Evolutionary conservation across 2,797 vertebrate species (phyloP), one percentile per base, ranked within the genome.

Genomic region (Protonibea diacanthus): DNA sequence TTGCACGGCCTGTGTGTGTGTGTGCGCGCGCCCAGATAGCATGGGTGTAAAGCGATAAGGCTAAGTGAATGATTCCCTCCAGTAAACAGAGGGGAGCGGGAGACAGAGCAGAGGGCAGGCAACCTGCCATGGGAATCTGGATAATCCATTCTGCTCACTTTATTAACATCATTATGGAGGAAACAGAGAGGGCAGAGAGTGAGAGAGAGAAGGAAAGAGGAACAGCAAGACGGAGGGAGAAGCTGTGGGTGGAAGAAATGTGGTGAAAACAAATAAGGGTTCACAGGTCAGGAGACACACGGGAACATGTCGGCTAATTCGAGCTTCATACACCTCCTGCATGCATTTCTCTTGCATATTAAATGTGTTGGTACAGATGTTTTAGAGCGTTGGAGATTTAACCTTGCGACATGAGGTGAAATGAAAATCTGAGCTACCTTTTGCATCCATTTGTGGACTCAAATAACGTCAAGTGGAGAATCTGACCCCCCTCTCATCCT

Each of bases 11-110:
- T 74, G 49, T 74, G 73, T 60, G 74, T 81, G 74, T 81, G 82
- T 70, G n/a, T n/a, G n/a, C n/a, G n/a, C n/a, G 73, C 1, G 17
- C 12, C 7, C 2, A 64, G 83, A 91, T 88, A 88, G 71, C 21
- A n/a, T 51, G 76, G 83, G 83, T 82, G 87, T 81, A 65, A 82
- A 86, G 84, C 21, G 89, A 93, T 93, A 92, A 92, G 79, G 64
- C 57, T 69, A 82, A 90, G 93, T 92, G 87, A 93, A 91, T 89
- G 83, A 92, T 91, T 94, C 86, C 83, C 83, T 85, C 60, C 44
- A 38, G 85, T 85, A 81, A 91, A 92, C 86, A 88, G 71, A 83
- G 45, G 42, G n/a, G 64, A 83, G 83, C 52, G 14, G 84, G 62
- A 87, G 85, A 86, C 68, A 13, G 84, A 83, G 85, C 81, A 70